These are phyloP conservation scores for Ips typographus DNA, from an alignment of 1,140 invertebrate species.

Conservation along the genomic window DNA sequence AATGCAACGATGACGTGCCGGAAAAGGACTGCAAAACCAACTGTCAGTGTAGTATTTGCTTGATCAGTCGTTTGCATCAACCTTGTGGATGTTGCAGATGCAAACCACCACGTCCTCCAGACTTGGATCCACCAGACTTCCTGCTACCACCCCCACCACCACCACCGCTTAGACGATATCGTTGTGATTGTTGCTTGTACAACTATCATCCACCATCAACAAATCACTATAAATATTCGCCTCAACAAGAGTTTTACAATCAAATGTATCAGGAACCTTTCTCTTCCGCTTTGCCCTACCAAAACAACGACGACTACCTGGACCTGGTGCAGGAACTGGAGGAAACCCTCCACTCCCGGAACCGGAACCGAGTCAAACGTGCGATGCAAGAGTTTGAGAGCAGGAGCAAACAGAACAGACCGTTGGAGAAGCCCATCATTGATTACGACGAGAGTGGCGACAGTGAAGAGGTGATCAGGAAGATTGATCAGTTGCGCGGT, in stretches of 20 bases:
- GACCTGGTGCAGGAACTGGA: constrained; percentile 48
- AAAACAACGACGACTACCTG: constrained; percentile 48
- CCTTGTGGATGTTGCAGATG: too few relatives aligned
- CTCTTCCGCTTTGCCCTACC: constrained; percentile 43
- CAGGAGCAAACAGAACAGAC: constrained; percentile 46
- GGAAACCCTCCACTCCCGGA: constrained; percentile 40
- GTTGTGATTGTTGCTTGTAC: not conserved
- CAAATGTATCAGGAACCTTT: constrained; percentile 4
- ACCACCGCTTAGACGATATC: constrained; percentile 7
- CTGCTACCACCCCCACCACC: constrained; percentile 20
- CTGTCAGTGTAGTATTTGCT: constrained; percentile 13
- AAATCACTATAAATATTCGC: too few relatives aligned
- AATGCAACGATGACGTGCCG: not conserved
- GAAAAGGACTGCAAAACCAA: not conserved
- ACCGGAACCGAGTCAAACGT: constrained; percentile 44
- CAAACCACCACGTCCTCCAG: not conserved
- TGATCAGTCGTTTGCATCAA: not conserved
- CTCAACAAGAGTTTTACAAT: constrained; percentile 13
- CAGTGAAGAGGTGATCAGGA: constrained; percentile 37
- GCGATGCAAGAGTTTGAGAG: constrained; percentile 48
- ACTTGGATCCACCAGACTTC: constrained; percentile 7
- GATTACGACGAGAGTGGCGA: constrained; percentile 43
- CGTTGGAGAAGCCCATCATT: constrained; percentile 46
- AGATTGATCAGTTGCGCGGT: constrained; percentile 29
- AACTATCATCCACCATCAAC: too few relatives aligned